Conservation (phyloP, 92 coral and sea anemone species). For the Palythoa heliodiscus region DNA sequence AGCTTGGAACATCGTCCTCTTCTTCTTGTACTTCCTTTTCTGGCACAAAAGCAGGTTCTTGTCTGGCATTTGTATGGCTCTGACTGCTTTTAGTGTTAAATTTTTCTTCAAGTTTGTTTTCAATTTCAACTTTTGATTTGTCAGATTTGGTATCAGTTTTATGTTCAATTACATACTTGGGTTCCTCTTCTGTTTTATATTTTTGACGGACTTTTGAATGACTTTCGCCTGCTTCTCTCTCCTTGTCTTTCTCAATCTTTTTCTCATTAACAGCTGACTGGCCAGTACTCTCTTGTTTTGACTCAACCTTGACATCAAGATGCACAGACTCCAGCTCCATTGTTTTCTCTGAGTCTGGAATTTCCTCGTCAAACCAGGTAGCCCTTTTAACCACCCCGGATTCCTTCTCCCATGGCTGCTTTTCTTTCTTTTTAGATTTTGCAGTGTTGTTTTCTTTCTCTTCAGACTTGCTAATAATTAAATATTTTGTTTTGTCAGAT, state of each 20-base stretch:
- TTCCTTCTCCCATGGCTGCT: slow-evolving; percentile 23
- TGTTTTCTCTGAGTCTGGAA: slow-evolving; percentile 62
- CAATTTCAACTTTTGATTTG: slow-evolving; percentile 29
- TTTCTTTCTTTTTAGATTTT: slow-evolving; percentile 13
- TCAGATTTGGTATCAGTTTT: slow-evolving; percentile 6
- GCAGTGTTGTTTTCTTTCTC: not conserved
- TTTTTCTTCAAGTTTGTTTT: slow-evolving; percentile 4
- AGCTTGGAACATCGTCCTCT: slow-evolving; percentile 63
- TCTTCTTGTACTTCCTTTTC: not conserved
- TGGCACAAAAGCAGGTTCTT: not conserved
- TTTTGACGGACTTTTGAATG: not conserved
- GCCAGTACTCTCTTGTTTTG: slow-evolving; percentile 8
- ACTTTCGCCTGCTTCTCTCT: not conserved
- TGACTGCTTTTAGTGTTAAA: not conserved
- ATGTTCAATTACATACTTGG: not conserved
- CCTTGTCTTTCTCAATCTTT: not conserved
- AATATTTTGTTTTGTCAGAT: not conserved
- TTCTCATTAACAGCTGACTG: not conserved
- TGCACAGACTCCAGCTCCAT: slow-evolving; percentile 50
- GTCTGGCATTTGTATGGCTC: not conserved
- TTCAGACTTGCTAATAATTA: not conserved
- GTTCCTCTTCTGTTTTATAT: slow-evolving; percentile 27
- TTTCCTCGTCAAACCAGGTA: slow-evolving; percentile 80
- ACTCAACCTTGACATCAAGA: slow-evolving; percentile 46
- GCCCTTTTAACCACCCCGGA: slow-evolving; percentile 72